phyloP scores from a whole-genome alignment of 2,888 invertebrate genomes.

The Linnaemya vulpina region DNA sequence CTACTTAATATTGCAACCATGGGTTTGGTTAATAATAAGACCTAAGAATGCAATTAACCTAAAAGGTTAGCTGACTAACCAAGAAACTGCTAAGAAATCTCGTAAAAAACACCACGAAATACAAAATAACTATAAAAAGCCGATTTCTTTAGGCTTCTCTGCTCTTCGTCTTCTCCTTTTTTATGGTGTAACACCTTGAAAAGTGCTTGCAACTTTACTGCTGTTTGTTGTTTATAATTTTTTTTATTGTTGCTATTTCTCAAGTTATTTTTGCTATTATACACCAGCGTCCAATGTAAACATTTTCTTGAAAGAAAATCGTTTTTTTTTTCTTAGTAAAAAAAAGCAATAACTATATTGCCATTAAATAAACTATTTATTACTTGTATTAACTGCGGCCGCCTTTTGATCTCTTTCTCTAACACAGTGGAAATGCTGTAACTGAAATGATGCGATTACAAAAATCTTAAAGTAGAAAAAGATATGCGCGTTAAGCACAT shows the following conservation, averaged over 20 bases:
- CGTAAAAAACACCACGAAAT: slow-evolving; percentile 17
- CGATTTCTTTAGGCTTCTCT: slow-evolving; percentile 6
- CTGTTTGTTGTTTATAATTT: slow-evolving; percentile 27
- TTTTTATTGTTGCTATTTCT: slow-evolving; percentile 14
- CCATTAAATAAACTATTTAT: slow-evolving; percentile 32
- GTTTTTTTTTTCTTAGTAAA: not conserved
- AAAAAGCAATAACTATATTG: slow-evolving; percentile 17
- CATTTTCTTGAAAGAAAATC: not conserved
- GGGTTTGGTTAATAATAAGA: slow-evolving; percentile 51
- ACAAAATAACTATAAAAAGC: slow-evolving; percentile 11
- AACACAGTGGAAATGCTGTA: not conserved
- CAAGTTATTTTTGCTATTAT: slow-evolving; percentile 10
- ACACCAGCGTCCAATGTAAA: not conserved
- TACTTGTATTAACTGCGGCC: slow-evolving; percentile 16
- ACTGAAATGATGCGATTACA: not conserved
- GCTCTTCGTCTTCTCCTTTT: not conserved
- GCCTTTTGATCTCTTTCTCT: slow-evolving; percentile 37
- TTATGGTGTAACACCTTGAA: slow-evolving; percentile 39
- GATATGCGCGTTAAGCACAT: too few relatives aligned
- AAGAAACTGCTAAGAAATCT: slow-evolving; percentile 23
- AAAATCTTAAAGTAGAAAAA: not conserved
- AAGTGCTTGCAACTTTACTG: slow-evolving; percentile 19
- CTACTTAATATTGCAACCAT: slow-evolving; percentile 28
- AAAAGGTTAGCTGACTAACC: slow-evolving; percentile 63
- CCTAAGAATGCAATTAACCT: slow-evolving; percentile 72